Conservation (phyloP, 1,140 invertebrate species). For the Arion vulgaris region DNA sequence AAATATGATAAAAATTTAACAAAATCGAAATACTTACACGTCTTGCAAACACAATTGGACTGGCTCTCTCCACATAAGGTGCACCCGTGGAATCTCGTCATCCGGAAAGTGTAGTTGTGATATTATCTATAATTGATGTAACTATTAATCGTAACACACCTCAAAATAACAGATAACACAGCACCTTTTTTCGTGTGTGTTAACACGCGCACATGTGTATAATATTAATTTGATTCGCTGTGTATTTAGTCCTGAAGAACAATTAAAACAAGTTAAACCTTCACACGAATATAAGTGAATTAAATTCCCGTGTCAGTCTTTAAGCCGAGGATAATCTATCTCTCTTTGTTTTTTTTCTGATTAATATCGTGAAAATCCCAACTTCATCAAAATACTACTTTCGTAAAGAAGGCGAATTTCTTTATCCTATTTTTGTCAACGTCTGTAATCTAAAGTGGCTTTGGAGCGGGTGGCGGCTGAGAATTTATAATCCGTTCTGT, state of each 20-base stretch:
- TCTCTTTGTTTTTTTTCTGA: not conserved
- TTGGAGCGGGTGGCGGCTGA: not conserved
- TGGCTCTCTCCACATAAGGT: slow-evolving; percentile 23
- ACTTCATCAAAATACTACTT: not conserved
- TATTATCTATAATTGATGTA: not conserved
- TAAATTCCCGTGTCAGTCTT: no score
- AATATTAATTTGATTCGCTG: no score
- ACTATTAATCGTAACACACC: not conserved
- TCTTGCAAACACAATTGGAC: slow-evolving; percentile 12
- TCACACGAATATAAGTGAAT: no score
- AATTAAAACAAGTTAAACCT: no score
- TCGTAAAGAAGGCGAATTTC: not conserved
- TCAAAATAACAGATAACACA: no score
- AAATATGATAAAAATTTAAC: no score
- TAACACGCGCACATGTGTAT: no score
- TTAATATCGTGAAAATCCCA: not conserved
- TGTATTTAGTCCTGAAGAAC: no score
- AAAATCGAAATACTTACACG: slow-evolving; percentile 10
- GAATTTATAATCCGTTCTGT: not conserved
- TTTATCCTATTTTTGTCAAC: not conserved
- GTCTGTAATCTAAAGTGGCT: slow-evolving; percentile 5
- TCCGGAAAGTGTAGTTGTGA: not conserved
- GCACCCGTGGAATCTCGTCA: slow-evolving; percentile 30
- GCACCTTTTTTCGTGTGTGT: no score
- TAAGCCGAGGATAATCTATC: not conserved